Conservation (phyloP, 2,797 vertebrate genomes). For the Enteromius treurensis region DNA sequence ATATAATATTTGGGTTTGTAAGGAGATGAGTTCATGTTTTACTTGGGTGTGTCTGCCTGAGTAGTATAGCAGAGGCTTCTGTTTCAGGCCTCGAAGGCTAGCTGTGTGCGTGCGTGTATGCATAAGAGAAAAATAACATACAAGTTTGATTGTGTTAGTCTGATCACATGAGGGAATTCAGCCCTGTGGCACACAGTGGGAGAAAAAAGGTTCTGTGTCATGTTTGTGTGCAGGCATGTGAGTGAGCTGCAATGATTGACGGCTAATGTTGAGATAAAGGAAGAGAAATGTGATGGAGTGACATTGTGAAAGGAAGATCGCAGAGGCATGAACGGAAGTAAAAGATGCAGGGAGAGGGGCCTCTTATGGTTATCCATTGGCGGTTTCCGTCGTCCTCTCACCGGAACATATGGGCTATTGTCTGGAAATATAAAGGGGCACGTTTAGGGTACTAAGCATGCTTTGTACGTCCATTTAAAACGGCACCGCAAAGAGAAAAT, state of each 20-base stretch:
- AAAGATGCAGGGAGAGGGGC: constrained; percentile 5
- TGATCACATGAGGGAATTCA: constrained; percentile 24
- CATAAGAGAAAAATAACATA: constrained; percentile 6
- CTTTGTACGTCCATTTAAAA: constrained; percentile 18
- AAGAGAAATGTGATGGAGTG: constrained; percentile 48
- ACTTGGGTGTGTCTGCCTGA: constrained; percentile 49
- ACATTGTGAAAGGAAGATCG: constrained; percentile 42
- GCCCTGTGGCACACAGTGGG: constrained; percentile 7
- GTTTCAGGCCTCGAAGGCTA: constrained; percentile 11
- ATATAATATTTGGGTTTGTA: constrained; percentile 52
- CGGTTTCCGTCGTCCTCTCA: constrained; percentile 52
- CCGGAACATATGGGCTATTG: constrained; percentile 45
- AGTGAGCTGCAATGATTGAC: constrained; percentile 4
- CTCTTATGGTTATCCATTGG: constrained; percentile 35
- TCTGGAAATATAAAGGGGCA: constrained; percentile 43
- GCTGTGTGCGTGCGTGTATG: not conserved
- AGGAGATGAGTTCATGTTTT: constrained; percentile 44
- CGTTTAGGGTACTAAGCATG: constrained; percentile 35
- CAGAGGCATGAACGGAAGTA: constrained; percentile 36
- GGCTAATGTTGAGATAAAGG: constrained; percentile 38
- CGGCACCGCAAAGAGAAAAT: not conserved
- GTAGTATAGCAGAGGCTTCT: constrained; percentile 37
- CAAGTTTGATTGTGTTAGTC: constrained; percentile 21
- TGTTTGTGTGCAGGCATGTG: constrained; percentile 17
- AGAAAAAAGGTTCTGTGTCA: constrained; percentile 25